Base-by-base conservation (phyloP, 2,113 vertebrate species). In the Takifugu bimaculatus region DNA sequence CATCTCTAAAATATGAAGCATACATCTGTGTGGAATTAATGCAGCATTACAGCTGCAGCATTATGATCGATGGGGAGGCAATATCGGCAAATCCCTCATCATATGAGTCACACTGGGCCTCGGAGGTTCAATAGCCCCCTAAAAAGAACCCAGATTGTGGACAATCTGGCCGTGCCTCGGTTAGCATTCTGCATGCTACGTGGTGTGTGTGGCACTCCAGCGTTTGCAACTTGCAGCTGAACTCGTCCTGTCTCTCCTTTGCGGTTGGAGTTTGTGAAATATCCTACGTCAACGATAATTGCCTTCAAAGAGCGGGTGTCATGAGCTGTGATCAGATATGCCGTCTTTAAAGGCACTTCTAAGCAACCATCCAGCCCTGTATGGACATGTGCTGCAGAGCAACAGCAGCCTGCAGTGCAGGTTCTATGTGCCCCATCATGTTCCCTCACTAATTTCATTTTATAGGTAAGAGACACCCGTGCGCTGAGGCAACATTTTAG, bases 371-470 rank as follows among this genome's bases (percentile, higher is more conserved):
- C 65, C 71, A 71, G 74, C 81, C 80, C 85, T 85, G 85, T 79
- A 67, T 77, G 67, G 65, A 78, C 81, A 85, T 84, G 84, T 84
- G 84, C 82, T 78, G 82, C 81, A 76, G 74, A 78, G 68, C 54
- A 57, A 76, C 68, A 83, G 69, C 82, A 84, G 81, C 75, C 72
- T 80, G 76, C 71, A 80, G 68, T 78, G 71, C 81, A 85, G 81
- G 57, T 76, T 86, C 48, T 75, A 81, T 85, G 70, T 84, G 78
- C 57, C 79, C 63, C 74, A 80, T 85, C 73, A 78, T 84, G 78
- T 80, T 68, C 57, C 50, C 69, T 60, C 6, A 75, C 75, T 78
- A 85, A 65, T 77, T 71, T 62, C 49, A 50, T 70, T 81, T 77
- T 69, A 72, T 78, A 57, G 56, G 67, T 72, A 61, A 76, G 26